Conservation (phyloP, 2,113 vertebrate species). For the Gobio gobio region DNA sequence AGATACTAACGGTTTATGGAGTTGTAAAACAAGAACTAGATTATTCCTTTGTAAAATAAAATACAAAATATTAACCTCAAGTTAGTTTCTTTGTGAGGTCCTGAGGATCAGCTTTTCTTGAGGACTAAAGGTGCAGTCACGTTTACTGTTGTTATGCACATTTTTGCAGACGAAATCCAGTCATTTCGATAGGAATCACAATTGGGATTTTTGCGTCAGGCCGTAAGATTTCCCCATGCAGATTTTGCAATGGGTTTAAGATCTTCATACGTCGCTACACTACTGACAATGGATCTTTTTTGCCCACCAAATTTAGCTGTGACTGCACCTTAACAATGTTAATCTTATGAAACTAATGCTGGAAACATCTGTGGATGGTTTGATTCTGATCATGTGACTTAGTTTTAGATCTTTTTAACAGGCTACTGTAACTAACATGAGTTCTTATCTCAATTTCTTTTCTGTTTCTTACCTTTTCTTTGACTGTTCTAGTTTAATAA, state of each 20-base stretch:
- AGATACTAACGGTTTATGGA: conserved; percentile 45
- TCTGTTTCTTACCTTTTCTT: conserved; percentile 1
- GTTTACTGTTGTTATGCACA: background rate
- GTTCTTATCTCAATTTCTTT: conserved; percentile 18
- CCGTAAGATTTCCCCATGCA: background rate
- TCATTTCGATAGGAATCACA: background rate
- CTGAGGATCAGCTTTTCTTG: background rate
- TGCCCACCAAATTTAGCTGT: background rate
- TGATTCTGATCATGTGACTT: background rate
- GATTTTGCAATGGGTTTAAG: background rate
- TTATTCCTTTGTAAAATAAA: background rate
- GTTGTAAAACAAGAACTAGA: background rate
- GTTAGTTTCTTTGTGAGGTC: background rate
- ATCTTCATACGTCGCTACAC: background rate
- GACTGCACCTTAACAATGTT: background rate
- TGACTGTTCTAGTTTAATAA: background rate
- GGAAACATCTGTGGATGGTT: background rate
- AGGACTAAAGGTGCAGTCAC: background rate
- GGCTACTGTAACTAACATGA: conserved; percentile 10
- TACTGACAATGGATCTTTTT: background rate
- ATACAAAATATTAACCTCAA: background rate
- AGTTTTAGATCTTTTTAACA: background rate
- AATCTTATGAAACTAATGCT: background rate
- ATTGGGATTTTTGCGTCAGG: background rate
- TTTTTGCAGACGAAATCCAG: background rate